Percentiles rank a stretch among this genome's conserved stretches.
Conservation (phyloP, 1,140 invertebrate genomes). For the Nephila pilipes region DNA sequence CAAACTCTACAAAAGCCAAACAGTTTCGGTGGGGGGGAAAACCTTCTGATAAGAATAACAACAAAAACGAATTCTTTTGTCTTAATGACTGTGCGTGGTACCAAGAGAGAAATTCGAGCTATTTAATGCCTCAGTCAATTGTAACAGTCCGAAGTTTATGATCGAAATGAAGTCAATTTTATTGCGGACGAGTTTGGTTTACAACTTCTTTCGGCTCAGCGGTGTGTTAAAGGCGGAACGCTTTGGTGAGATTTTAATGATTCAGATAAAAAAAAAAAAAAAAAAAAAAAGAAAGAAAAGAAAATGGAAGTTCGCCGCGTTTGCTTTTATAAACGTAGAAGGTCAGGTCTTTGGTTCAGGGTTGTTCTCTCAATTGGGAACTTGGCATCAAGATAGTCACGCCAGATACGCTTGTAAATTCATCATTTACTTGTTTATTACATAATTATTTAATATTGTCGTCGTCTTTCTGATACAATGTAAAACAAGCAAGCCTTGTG, state of each 20-base stretch:
- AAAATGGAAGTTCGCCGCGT: background rate
- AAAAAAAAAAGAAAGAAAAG: background rate
- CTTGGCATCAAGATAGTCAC: background rate
- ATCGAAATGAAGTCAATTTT: background rate
- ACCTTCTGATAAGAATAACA: background rate
- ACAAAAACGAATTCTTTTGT: background rate
- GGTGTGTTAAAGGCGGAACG: background rate
- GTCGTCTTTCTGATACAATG: background rate
- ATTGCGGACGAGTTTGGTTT: constrained; percentile 10
- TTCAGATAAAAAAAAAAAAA: background rate
- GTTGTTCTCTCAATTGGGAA: constrained; percentile 48
- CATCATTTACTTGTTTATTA: constrained; percentile 32
- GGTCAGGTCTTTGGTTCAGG: constrained; percentile 33
- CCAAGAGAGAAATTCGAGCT: background rate
- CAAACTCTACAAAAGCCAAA: constrained; percentile 4
- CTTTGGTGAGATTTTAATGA: constrained; percentile 40
- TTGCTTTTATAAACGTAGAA: constrained; percentile 23
- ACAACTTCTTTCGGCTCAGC: constrained; percentile 14
- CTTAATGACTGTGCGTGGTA: background rate
- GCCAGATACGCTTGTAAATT: constrained; percentile 32
- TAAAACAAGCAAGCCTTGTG: background rate
- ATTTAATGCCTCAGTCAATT: background rate
- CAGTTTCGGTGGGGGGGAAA: background rate
- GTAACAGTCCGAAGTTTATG: constrained; percentile 8
- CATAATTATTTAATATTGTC: constrained; percentile 27